These are phyloP conservation scores for Phrixothrix hirtus DNA, from an alignment of 2,888 invertebrate species.

Conservation along the genomic window DNA sequence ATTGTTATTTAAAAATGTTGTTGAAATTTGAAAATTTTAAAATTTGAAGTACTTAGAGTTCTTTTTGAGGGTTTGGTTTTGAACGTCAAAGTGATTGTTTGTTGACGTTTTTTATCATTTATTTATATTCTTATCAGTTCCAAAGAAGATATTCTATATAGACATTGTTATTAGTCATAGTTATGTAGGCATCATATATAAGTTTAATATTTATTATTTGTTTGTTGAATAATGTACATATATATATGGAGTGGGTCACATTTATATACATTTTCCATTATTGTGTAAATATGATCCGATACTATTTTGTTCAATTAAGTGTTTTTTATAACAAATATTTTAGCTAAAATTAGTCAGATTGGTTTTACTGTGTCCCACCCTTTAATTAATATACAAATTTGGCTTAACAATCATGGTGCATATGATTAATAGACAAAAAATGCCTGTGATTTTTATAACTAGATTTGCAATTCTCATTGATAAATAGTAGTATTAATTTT, in stretches of 20 bases:
- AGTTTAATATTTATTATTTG: constrained; percentile 24
- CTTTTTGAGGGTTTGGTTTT: constrained; percentile 15
- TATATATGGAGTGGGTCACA: constrained; percentile 6
- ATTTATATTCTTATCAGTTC: constrained; percentile 22
- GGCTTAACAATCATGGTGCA: no score
- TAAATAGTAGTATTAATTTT: no score
- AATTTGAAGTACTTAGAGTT: constrained; percentile 21
- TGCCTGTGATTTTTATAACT: no score
- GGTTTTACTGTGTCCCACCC: no score
- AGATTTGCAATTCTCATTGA: no score
- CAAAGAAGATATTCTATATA: constrained; percentile 28
- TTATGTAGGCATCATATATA: constrained; percentile 8
- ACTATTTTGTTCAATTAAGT: no score
- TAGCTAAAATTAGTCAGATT: no score
- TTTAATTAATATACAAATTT: no score
- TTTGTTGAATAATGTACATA: constrained; percentile 23
- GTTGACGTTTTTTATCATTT: constrained; percentile 15
- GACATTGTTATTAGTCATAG: constrained; percentile 26
- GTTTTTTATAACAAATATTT: no score
- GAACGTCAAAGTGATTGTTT: constrained; percentile 13
- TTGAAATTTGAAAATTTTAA: constrained; percentile 36
- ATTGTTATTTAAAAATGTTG: constrained; percentile 38
- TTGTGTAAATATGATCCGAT: no score
- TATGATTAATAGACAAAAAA: no score
- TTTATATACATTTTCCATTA: no score